Base-by-base conservation (phyloP, 2,797 vertebrate genomes). In the Nyctalus aviator region DNA sequence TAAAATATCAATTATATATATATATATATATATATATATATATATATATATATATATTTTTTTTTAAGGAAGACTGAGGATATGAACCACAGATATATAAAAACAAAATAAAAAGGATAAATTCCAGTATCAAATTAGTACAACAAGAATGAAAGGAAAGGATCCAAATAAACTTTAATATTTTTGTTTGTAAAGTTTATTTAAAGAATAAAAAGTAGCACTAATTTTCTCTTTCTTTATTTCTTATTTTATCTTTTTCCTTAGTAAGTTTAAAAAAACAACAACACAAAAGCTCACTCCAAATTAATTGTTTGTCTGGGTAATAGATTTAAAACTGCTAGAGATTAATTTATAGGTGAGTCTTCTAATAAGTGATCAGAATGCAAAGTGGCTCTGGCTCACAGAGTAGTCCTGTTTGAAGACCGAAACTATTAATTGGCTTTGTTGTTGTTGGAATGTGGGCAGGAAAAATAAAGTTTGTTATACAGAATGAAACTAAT, bases 191-290 rank as follows among this genome's bases (percentile, higher is more conserved):
- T 86, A 87, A 73, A 66, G 62, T 37, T 88, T 41, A 41, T 95
- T 66, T 35, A 35, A 64, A 46, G 27, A 64, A 10, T 83, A 46
- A 10, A 50, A 85, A 66, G 8, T 44, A 62, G 15, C 62, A 12
- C 8, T 30, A 7, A 81, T 5, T 73, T 75, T 71, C 10, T 30
- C 21, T 77, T 21, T 23, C 41, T 44, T 44, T 44, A 17, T 32
- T n/a, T n/a, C 27, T 8, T 1, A 12, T 32, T 53, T 69, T 7
- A 35, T 83, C n/a, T 66, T 75, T 7, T 27, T 53, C 21, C 77
- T 78, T 37, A 78, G 11, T 75, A 23, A 68, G 15, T 94, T 23
- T 57, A 32, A 37, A 75, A 88, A 92, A 37, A 69, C 79, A 92
- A 82, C 37, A 41, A 41, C 37, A 30, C 5, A 46, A 78, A 81